A percentile compares a stretch with the other conserved stretches of the same genome.
Evolutionary conservation across 2,113 vertebrate genomes (phyloP).

Genomic region (Microcebus murinus): DNA sequence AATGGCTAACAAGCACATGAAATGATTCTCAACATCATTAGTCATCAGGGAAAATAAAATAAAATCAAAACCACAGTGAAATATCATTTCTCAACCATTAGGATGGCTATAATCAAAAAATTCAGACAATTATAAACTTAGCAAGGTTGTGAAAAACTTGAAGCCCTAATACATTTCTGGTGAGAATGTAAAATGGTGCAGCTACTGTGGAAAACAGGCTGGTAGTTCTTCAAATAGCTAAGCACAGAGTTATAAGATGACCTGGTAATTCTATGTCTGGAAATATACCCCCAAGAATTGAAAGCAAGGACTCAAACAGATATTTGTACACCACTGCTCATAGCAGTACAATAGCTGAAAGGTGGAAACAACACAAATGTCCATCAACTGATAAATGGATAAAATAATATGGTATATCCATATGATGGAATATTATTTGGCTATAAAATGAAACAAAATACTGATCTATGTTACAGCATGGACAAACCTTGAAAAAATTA

Average conservation of each 20-base stretch:
- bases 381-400: neutral
- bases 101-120: neutral
- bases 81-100: neutral
- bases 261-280: neutral
- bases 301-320: neutral
- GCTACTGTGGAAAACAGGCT: neutral
- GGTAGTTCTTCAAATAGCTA: neutral
- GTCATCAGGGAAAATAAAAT: slow-evolving; percentile 27
- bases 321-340: neutral
- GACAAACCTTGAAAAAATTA: neutral
- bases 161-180: neutral
- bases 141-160: neutral
- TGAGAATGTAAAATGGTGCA: neutral
- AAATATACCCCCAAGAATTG: neutral
- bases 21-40: slow-evolving; percentile 23
- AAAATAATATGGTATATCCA: neutral
- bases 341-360: neutral
- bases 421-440: slow-evolving; percentile 17
- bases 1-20: neutral
- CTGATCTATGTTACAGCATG: neutral
- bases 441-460: neutral
- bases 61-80: neutral
- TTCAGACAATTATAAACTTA: neutral
- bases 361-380: neutral
- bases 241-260: slow-evolving; percentile 14